phyloP scores from a whole-genome alignment of 2,113 vertebrate species.

The Drymodes brunneopygia region DNA sequence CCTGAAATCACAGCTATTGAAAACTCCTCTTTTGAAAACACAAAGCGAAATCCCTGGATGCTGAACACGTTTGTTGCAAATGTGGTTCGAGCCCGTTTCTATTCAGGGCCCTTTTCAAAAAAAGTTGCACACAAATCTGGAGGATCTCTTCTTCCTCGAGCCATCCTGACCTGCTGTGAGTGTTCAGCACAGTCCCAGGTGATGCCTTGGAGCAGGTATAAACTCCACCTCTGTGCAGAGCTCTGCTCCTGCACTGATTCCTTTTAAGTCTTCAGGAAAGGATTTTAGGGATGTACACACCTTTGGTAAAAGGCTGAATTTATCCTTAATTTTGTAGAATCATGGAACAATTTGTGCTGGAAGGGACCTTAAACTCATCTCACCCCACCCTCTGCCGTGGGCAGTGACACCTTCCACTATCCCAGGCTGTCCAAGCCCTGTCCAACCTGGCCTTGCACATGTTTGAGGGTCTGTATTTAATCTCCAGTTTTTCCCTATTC shows the following conservation, averaged over 20 bases:
- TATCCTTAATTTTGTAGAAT: background rate
- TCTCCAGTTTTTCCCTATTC: background rate
- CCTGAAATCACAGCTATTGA: background rate
- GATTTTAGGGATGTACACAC: background rate
- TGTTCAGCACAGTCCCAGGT: background rate
- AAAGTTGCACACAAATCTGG: background rate
- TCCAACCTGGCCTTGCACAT: background rate
- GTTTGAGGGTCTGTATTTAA: fast-evolving
- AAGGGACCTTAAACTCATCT: background rate
- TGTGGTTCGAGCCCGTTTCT: fast-evolving
- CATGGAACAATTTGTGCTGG: fast-evolving
- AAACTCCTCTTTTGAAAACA: background rate
- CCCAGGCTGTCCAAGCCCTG: fast-evolving
- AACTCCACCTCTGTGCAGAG: background rate
- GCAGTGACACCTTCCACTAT: background rate
- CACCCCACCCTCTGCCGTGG: background rate
- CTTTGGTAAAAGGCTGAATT: background rate
- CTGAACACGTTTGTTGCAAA: background rate
- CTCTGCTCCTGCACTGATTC: background rate
- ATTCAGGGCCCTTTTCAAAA: background rate
- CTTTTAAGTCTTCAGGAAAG: background rate
- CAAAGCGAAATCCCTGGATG: background rate
- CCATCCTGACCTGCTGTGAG: background rate
- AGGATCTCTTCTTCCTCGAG: background rate
- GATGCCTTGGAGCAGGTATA: background rate